Base-by-base conservation (phyloP, 2,113 vertebrate genomes). In the Hiodon alosoides region DNA sequence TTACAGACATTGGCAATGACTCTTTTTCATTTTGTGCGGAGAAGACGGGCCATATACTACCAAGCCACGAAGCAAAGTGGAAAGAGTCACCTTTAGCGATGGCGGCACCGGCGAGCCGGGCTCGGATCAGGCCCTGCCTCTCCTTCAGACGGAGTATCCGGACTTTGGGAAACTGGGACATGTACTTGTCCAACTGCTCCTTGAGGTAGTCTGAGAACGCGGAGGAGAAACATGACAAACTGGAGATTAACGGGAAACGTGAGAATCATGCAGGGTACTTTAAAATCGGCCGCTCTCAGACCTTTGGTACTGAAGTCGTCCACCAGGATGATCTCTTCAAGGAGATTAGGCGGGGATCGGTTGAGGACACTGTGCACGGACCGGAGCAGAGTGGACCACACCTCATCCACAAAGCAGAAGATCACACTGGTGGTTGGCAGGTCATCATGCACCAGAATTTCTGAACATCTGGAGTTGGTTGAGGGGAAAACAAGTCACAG, bases 331-430 rank as follows among this genome's bases (percentile, higher is more conserved):
- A 99, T 78, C 78, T 99, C 97, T 75, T 91, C 83, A 62, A 99
- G 78, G 7, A 97, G 93, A 76, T 91, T 93, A 0, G 88, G 85
- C 0, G 97, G 97, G 0, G 97, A 98, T 1, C 97, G 91, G 83
- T 96, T 90, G 64, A 99, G 92, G 51, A 98, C 93, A 7, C 97
- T 98, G 80, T 97, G 96, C 54, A 99, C 93, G 0, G 97, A 98
- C 80, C 97, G 93, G 2, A 99, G 89, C 0, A 99, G 93, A 0
- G 97, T 90, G n/a, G 96, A 98, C 97, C 97, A 99, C 61, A 98
- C 97, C 72, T 99, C 97, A 5, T 99, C 97, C 83, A 99, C 94
- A 0, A 98, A 99, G 80, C 97, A 99, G 90, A 99, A 95, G 83
- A 99, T 96, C 84, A 99, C 83, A 3, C 87, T 95, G 81, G 96